A percentile compares a stretch with the other conserved stretches of the same genome.
Conservation (phyloP, 2,797 vertebrate species). For the Tachyglossus aculeatus region DNA sequence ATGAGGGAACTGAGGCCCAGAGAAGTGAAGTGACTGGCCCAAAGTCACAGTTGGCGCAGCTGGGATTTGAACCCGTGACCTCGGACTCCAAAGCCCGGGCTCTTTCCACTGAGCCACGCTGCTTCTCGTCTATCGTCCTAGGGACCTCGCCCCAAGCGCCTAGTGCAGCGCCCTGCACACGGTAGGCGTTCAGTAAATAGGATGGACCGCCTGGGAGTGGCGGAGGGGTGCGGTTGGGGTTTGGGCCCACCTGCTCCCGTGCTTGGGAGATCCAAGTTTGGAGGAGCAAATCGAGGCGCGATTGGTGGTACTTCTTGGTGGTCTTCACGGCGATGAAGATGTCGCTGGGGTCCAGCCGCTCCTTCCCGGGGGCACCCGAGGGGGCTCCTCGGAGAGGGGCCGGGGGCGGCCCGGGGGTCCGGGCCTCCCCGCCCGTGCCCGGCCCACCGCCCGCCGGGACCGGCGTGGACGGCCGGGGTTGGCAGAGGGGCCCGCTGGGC, state of each 20-base stretch:
- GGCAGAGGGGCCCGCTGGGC: constrained; percentile 13
- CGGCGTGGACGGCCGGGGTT: neutral
- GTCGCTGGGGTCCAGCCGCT: constrained; percentile 81
- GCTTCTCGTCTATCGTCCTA: no score
- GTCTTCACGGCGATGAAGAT: constrained; percentile 96
- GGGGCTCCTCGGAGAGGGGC: neutral
- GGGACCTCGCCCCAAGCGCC: no score
- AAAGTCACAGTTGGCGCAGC: no score
- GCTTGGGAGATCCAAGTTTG: constrained; percentile 92
- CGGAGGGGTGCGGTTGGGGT: no score
- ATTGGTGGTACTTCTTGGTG: constrained; percentile 89
- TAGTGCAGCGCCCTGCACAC: no score
- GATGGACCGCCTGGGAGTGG: no score
- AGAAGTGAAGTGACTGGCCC: no score
- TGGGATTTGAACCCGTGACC: no score
- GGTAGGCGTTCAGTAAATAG: no score
- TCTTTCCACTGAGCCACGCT: no score
- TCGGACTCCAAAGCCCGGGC: no score
- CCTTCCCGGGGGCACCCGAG: constrained; percentile 17
- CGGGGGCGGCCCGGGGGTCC: neutral
- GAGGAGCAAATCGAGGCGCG: constrained; percentile 86
- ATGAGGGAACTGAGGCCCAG: no score
- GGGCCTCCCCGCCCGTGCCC: neutral
- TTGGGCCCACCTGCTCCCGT: constrained; percentile 81
- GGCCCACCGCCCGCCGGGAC: neutral